Evolutionary conservation across 2,113 vertebrate species (phyloP).

Genomic region (Antechinus stuartii): DNA sequence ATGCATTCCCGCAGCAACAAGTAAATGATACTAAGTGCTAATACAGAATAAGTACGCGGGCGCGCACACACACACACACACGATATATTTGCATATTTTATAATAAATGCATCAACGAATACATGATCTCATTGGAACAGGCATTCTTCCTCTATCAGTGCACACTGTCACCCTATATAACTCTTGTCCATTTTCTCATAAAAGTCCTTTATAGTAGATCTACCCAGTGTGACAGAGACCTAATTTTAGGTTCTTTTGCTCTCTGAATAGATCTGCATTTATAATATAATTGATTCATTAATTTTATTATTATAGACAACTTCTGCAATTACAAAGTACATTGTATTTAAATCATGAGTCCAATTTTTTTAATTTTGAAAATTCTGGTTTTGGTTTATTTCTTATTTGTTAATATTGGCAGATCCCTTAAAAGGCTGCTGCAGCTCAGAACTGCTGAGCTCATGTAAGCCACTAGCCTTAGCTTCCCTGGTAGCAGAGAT

Average conservation of each 20-base stretch:
- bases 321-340: slow-evolving; percentile 56
- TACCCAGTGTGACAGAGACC: not conserved
- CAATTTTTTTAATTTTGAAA: slow-evolving; percentile 12
- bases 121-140: not conserved
- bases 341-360: slow-evolving; percentile 38
- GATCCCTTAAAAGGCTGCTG: not conserved
- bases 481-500: not conserved
- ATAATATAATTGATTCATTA: not conserved
- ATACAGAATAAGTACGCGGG: not conserved
- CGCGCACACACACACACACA: too few relatives aligned
- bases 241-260: not conserved
- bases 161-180: not conserved
- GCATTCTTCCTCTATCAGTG: not conserved
- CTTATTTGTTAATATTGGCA: not conserved
- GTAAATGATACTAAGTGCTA: not conserved
- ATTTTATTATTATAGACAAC: slow-evolving; percentile 53
- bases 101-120: not conserved
- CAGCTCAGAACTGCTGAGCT: not conserved
- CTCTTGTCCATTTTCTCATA: not conserved
- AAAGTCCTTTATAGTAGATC: not conserved
- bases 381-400: slow-evolving; percentile 7
- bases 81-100: not conserved
- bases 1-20: not conserved
- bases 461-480: not conserved
- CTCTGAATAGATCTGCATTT: not conserved